Conservation (phyloP, 2,113 vertebrate species). For the Arizona elegans region DNA sequence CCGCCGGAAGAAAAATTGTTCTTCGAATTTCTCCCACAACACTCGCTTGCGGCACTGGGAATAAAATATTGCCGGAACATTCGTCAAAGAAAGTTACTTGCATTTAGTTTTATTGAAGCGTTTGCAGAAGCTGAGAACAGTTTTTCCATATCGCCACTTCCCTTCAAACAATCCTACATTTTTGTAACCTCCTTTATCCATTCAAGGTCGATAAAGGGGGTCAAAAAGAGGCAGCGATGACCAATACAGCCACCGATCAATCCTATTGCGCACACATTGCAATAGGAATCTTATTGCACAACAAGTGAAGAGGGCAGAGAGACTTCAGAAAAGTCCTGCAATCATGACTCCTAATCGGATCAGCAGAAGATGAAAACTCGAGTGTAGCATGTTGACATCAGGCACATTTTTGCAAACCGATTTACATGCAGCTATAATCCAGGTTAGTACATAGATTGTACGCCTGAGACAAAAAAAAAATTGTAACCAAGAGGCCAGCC, state of each 20-base stretch:
- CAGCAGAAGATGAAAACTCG: conserved; percentile 63
- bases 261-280: background rate
- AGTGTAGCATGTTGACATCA: conserved; percentile 52
- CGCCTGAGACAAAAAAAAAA: background rate
- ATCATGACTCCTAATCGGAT: conserved; percentile 75
- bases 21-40: background rate
- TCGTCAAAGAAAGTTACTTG: background rate
- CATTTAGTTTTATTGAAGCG: background rate
- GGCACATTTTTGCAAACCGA: conserved; percentile 41
- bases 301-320: background rate
- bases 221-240: background rate
- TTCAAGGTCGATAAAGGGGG: background rate
- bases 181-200: background rate
- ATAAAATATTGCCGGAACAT: background rate
- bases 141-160: background rate
- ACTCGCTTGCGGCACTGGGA: background rate
- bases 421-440: conserved; percentile 26
- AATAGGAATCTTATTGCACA: background rate
- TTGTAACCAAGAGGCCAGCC: background rate
- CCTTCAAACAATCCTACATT: background rate
- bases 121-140: background rate
- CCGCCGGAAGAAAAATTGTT: background rate
- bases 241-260: background rate
- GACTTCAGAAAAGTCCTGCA: conserved; percentile 51
- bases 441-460: background rate